Percentiles rank a stretch among this genome's conserved stretches.
Conservation (phyloP, 30 jellyfish, hydroid and myxozoan species). For the Aurelia sp. region DNA sequence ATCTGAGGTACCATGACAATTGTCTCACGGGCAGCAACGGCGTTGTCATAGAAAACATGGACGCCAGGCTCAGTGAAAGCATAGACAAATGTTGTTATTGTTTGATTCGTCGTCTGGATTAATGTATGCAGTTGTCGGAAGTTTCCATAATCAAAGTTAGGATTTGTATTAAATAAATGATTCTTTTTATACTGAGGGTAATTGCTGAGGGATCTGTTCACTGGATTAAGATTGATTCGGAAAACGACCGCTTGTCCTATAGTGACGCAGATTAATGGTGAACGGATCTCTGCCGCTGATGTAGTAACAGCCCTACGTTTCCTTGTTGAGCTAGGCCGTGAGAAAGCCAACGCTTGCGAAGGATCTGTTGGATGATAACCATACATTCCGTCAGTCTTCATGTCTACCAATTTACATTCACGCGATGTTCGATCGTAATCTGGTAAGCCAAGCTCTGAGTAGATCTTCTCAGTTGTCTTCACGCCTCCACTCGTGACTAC, state of each 20-base stretch:
- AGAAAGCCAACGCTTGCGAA: conserved; percentile 31
- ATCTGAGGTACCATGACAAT: conserved; percentile 84
- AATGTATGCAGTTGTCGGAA: conserved; percentile 86
- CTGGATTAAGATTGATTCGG: conserved; percentile 63
- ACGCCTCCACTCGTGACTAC: not conserved
- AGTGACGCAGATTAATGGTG: conserved; percentile 88
- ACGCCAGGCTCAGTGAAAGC: conserved; percentile 93
- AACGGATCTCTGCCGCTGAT: conserved; percentile 69
- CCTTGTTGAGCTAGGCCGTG: conserved; percentile 22
- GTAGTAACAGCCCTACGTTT: conserved; percentile 76
- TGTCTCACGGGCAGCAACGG: conserved; percentile 83
- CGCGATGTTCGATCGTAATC: conserved; percentile 81
- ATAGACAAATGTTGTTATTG: conserved; percentile 84
- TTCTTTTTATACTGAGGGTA: conserved; percentile 89
- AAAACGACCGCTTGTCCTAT: conserved; percentile 88
- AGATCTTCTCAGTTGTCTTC: conserved; percentile 7
- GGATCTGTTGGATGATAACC: conserved; percentile 67
- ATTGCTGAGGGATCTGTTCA: conserved; percentile 82
- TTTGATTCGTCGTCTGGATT: conserved; percentile 84
- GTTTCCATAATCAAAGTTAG: conserved; percentile 92
- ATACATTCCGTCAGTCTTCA: conserved; percentile 71
- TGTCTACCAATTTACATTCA: conserved; percentile 37
- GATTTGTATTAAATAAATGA: conserved; percentile 94
- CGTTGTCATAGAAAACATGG: conserved; percentile 95
- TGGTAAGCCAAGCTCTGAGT: conserved; percentile 80